Evolutionary conservation across 1,140 invertebrate species (phyloP).

Genomic region (Heliothis subflexa): DNA sequence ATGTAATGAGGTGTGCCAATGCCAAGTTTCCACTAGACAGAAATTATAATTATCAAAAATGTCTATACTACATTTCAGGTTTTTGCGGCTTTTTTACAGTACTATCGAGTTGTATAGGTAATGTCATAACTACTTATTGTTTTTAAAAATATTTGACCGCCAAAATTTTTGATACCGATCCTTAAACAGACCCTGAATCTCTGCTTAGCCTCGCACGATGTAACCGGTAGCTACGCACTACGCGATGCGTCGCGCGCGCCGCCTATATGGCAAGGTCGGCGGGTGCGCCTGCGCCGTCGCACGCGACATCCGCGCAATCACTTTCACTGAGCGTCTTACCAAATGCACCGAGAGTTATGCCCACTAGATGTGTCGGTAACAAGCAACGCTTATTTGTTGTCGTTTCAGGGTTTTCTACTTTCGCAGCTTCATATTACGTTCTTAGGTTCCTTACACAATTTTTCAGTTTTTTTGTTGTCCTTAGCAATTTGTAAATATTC

Average conservation of each 20-base stretch:
- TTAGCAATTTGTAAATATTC: too few relatives aligned
- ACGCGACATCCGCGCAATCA: slow-evolving; percentile 81
- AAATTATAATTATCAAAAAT: too few relatives aligned
- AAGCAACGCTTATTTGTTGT: neutral
- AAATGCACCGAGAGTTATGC: slow-evolving; percentile 72
- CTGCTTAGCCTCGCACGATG: slow-evolving; percentile 27
- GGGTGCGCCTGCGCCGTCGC: slow-evolving; percentile 66
- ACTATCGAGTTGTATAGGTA: too few relatives aligned
- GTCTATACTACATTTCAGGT: too few relatives aligned
- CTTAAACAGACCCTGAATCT: slow-evolving; percentile 19
- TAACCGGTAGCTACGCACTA: slow-evolving; percentile 38
- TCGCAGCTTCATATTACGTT: too few relatives aligned
- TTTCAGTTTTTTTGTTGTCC: too few relatives aligned
- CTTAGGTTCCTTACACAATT: too few relatives aligned
- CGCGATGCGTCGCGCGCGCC: slow-evolving; percentile 40
- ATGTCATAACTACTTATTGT: too few relatives aligned
- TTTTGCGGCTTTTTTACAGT: too few relatives aligned
- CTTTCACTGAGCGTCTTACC: slow-evolving; percentile 84
- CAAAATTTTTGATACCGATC: slow-evolving; percentile 20
- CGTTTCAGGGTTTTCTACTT: neutral
- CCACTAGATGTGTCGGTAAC: slow-evolving; percentile 53
- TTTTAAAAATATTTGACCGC: neutral
- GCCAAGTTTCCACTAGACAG: too few relatives aligned
- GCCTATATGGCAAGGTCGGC: slow-evolving; percentile 81
- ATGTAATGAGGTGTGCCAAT: too few relatives aligned